Percentiles rank a stretch among this genome's conserved stretches.
These are phyloP conservation scores for Tenthredo livida DNA, from an alignment of 2,888 invertebrate species.

Conservation along the genomic window DNA sequence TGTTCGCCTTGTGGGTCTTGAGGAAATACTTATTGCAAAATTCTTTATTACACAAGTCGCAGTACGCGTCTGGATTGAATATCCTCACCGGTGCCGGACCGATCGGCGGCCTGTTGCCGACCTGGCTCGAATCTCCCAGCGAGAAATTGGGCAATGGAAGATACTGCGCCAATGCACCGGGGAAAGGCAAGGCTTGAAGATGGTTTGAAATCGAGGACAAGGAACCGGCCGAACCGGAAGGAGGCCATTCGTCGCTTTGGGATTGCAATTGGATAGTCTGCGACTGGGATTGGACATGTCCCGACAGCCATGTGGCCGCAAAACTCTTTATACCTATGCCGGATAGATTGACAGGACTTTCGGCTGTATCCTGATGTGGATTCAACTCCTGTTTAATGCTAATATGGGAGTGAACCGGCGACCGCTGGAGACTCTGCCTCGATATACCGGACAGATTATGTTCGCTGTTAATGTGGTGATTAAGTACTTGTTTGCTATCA, in stretches of 20 bases:
- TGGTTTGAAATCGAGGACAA: conserved; percentile 69
- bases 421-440: conserved; percentile 51
- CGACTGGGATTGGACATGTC: conserved; percentile 58
- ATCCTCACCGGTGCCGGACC: conserved; percentile 81
- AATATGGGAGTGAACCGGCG: conserved; percentile 53
- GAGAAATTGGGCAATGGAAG: conserved; percentile 81
- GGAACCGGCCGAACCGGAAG: conserved; percentile 77
- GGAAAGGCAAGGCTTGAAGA: conserved; percentile 69
- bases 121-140: conserved; percentile 75
- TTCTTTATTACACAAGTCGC: conserved; percentile 98
- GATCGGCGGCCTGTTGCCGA: conserved; percentile 80
- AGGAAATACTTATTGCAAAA: conserved; percentile 99
- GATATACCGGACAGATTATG: conserved; percentile 63
- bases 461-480: conserved; percentile 72
- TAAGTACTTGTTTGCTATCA: conserved; percentile 68
- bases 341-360: conserved; percentile 73
- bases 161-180: conserved; percentile 71
- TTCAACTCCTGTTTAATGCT: conserved; percentile 66
- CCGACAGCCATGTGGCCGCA: conserved; percentile 70
- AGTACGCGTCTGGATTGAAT: conserved; percentile 98
- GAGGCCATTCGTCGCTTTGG: conserved; percentile 76
- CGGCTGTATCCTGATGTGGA: conserved; percentile 63
- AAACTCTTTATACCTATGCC: conserved; percentile 73
- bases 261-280: conserved; percentile 65
- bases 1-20: conserved; percentile 98